Conservation (phyloP, 1,140 invertebrate genomes). For the Drosophila sp. region DNA sequence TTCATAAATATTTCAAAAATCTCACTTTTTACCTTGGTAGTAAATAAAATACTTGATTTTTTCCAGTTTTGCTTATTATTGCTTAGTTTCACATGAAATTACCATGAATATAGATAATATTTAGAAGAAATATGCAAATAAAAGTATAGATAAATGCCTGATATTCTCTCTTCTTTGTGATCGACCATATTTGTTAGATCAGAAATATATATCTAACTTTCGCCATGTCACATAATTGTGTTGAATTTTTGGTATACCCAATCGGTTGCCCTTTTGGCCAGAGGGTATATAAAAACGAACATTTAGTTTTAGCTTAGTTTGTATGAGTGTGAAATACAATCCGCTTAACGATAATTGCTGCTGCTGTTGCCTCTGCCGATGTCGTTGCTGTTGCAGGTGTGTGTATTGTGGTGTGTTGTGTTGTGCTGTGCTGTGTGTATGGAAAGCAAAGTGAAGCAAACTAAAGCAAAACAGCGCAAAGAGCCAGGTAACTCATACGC, state of each 20-base stretch:
- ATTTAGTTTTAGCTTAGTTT: conserved; percentile 66
- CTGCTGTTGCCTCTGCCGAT: neutral
- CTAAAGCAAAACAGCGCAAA: conserved; percentile 2
- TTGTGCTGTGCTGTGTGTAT: conserved; percentile 4
- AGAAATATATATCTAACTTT: too few species aligned
- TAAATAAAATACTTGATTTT: too few species aligned
- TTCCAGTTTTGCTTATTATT: too few species aligned
- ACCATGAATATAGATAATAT: too few species aligned
- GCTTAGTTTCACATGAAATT: too few species aligned
- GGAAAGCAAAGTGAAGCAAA: conserved; percentile 16
- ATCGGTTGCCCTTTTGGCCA: neutral
- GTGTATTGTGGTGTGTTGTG: neutral
- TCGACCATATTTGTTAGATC: too few species aligned
- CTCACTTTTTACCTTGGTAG: too few species aligned
- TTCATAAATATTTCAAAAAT: too few species aligned
- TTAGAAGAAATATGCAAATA: too few species aligned
- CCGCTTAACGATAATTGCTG: conserved; percentile 72
- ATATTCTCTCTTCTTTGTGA: too few species aligned
- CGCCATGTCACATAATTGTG: too few species aligned
- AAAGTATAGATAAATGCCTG: too few species aligned
- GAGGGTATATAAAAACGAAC: conserved; percentile 39
- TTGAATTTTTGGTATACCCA: conserved; percentile 11
- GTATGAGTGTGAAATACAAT: conserved; percentile 68
- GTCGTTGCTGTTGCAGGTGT: conserved; percentile 24
- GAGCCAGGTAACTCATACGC: neutral